Evolutionary conservation across 1,140 invertebrate species (phyloP), one percentile per base, ranked within the genome.

Genomic region (Heliothis virescens): DNA sequence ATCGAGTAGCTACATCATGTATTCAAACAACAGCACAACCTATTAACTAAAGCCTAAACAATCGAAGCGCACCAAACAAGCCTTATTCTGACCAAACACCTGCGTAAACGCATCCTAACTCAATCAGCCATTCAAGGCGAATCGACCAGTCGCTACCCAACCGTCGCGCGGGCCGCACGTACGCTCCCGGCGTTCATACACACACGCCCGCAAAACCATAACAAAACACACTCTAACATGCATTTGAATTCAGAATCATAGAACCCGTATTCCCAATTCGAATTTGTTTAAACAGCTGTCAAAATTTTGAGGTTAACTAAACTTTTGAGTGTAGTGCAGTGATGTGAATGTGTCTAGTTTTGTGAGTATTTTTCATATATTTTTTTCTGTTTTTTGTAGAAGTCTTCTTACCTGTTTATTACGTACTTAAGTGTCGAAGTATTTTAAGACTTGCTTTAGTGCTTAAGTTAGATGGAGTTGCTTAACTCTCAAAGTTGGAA

Each of bases 231-330:
- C 34, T 41, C 16, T 21, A 72, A 73, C 26, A 76, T 80, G 73
- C 57, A 55, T 67, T 67, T 15, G 34, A 57, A 41, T 41, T 41
- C 9, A 41, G 34, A 41, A 41, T 9, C 9, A 41, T 41, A 41
- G 34, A 41, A 41, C 34, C 34, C 34, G 34, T 41, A 41, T 41
- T 41, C 34, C 34, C 34, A 74, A 62, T 48, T 41, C 41, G 55
- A 73, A 47, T 73, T 12, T 18, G 21, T 52, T 53, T 53, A 29
- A 71, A 73, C 86, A 89, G 83, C 82, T 88, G 85, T 85, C 84
- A 82, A 85, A 55, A 50, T 62, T 73, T 48, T 62, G 34, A 74
- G 67, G 79, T 80, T 73, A 34, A 47, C n/a, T 11, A 52, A 47
- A 26, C 60, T 65, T 72, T 77, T 69, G 3, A 21, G 53, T 81